Evolutionary conservation across 2,113 vertebrate genomes (phyloP).

Genomic region (Silurus asotus): DNA sequence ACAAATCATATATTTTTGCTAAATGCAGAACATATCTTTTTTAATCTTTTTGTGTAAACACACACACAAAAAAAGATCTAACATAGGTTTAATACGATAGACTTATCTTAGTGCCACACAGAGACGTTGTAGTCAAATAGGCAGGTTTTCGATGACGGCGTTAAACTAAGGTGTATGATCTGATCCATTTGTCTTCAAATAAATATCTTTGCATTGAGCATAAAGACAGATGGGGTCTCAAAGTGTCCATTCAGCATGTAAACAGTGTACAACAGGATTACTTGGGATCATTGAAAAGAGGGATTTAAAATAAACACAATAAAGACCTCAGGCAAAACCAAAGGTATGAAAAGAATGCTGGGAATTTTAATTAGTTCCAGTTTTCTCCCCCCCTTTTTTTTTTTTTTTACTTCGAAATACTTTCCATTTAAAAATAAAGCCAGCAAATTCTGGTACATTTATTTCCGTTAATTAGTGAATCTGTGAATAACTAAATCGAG

Average conservation of each 20-base stretch:
- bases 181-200: neutral
- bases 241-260: slow-evolving; percentile 46
- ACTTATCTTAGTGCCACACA: neutral
- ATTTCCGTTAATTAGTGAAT: slow-evolving; percentile 54
- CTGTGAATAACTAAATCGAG: slow-evolving; percentile 20
- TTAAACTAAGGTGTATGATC: neutral
- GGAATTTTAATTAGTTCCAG: slow-evolving; percentile 77
- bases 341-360: slow-evolving; percentile 70
- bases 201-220: slow-evolving; percentile 49
- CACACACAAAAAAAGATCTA: neutral
- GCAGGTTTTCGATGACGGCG: neutral
- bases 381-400: slow-evolving; percentile 56
- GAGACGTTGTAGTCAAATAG: neutral
- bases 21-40: neutral
- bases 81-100: neutral
- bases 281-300: slow-evolving; percentile 71
- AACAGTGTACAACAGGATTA: slow-evolving; percentile 71
- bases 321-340: slow-evolving; percentile 69
- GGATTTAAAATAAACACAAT: slow-evolving; percentile 67
- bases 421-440: slow-evolving; percentile 56
- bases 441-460: slow-evolving; percentile 42
- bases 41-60: neutral
- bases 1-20: neutral
- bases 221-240: slow-evolving; percentile 50
- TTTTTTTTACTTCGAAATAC: slow-evolving; percentile 13